Base-by-base conservation (phyloP, 2,888 invertebrate genomes). In the Cheilosia vernalis region DNA sequence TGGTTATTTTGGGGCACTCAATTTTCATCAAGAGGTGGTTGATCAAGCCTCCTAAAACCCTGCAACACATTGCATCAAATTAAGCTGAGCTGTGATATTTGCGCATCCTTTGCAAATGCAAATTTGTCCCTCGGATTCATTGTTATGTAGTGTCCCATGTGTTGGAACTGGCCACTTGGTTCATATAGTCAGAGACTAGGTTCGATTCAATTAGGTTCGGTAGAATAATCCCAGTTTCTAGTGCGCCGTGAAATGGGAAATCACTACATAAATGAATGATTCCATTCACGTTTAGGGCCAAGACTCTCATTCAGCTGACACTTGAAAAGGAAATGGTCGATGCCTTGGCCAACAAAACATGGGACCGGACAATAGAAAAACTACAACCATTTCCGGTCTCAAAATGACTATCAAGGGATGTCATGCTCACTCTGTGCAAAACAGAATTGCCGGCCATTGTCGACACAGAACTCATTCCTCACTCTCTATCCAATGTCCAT, bases 191-290 rank as follows among this genome's bases (percentile, higher is more conserved):
- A 51, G 24, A 51, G 49, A 27, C 21, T 53, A 44, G 10, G 27
- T 9, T 30, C 30, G 55, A 63, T 55, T 73, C 63, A 63, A 73
- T 73, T 73, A 55, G 44, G 55, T 24, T 27, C 4, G 24, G 7
- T 33, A 47, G 42, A 30, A n/a, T 30, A 60, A 37, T 40, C 13
- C 49, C 37, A 17, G 37, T 58, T n/a, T 37, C 33, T 58, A 9
- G 19, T 6, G 19, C n/a, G 37, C 17, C 51, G 15, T 27, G 0
- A 58, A 66, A 19, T 33, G 24, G 37, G 17, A 3, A 37, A 63
- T 37, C 13, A 19, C 19, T n/a, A 44, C 21, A 70, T 64, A 64
- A 51, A 70, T 82, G 70, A 64, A 70, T 60, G 51, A 77, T 82
- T 82, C 70, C 33, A 33, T 56, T 70, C 70, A 70, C 81, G 69